Evolutionary conservation across 2,797 vertebrate genomes (phyloP), one percentile per base, ranked within the genome.

Genomic region (Austrolebias charrua): DNA sequence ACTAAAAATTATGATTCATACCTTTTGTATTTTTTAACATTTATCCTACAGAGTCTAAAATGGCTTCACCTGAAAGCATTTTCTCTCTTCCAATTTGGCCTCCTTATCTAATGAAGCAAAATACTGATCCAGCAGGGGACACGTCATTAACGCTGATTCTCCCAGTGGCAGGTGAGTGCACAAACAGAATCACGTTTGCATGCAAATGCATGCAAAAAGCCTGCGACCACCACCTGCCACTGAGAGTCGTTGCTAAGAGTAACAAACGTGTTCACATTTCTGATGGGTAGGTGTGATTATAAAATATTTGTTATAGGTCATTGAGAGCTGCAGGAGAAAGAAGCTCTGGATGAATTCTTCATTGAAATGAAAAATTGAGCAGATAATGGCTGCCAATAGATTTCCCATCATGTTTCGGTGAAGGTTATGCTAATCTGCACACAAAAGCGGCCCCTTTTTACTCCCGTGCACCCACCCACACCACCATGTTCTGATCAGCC

Each of bases 201-300:
- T 74, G 40, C 38, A 62, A 70, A 67, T 66, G 54, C 19, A 53
- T 55, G 44, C 61, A 66, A 43, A 44, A 60, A 19, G 35, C 11
- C 29, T 58, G 56, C 56, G 56, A 56, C 19, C 45, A 50, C 40
- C 67, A 47, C 16, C 47, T 31, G 10, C 29, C 52, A 62, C 64
- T 69, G 47, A 50, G 29, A 80, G 58, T 64, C 31, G 60, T 83
- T 85, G 80, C 78, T 66, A 76, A 49, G 75, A 85, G 82, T 85
- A 84, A 82, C 82, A 74, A 33, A 67, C 73, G 60, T 40, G 49
- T 64, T 66, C 29, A 15, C 58, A 67, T 76, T 76, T 77, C 61
- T 56, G 66, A 61, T 16, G 43, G 63, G 44, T 33, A 24, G 24
- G 47, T 64, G 63, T 64, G 57, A 80, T 77, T 57, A 79, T 75